Percentiles rank a stretch among this genome's conserved stretches.
phyloP scores from a whole-genome alignment of 2,888 invertebrate genomes.

The Rutpela maculata region DNA sequence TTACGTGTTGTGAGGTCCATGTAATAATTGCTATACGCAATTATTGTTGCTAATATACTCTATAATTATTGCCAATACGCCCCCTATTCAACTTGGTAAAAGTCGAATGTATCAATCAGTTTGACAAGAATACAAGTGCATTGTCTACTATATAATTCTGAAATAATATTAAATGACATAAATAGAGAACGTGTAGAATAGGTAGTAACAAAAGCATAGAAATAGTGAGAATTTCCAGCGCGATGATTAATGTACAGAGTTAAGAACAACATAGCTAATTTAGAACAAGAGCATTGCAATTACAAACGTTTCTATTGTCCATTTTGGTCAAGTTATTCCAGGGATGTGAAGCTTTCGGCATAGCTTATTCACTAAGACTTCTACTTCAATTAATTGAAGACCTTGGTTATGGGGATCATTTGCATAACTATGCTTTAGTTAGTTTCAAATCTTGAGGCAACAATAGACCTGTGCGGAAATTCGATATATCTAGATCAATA shows the following conservation, averaged over 20 bases:
- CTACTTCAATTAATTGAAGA: slow-evolving; percentile 65
- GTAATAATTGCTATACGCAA: no score
- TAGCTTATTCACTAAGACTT: slow-evolving; percentile 64
- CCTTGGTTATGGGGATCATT: slow-evolving; percentile 62
- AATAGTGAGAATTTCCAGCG: slow-evolving; percentile 54
- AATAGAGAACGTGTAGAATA: slow-evolving; percentile 30
- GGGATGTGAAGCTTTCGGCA: slow-evolving; percentile 60
- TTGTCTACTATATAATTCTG: slow-evolving; percentile 35
- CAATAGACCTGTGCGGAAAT: slow-evolving; percentile 58
- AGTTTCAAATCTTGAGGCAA: slow-evolving; percentile 61
- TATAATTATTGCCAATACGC: no score
- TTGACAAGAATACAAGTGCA: slow-evolving; percentile 16
- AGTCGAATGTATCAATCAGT: slow-evolving; percentile 10
- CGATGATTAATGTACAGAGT: slow-evolving; percentile 61
- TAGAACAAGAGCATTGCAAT: slow-evolving; percentile 54
- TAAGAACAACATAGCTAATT: slow-evolving; percentile 61
- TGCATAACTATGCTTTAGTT: slow-evolving; percentile 64
- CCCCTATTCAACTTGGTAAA: neutral
- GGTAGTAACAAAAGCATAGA: slow-evolving; percentile 48
- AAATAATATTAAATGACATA: slow-evolving; percentile 38
- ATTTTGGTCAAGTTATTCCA: slow-evolving; percentile 65
- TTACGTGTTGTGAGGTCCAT: no score
- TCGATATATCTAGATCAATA: slow-evolving; percentile 59
- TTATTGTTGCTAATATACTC: no score
- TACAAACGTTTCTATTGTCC: slow-evolving; percentile 64